Conservation (phyloP, 1,140 invertebrate genomes). For the Olivierus martensii region DNA sequence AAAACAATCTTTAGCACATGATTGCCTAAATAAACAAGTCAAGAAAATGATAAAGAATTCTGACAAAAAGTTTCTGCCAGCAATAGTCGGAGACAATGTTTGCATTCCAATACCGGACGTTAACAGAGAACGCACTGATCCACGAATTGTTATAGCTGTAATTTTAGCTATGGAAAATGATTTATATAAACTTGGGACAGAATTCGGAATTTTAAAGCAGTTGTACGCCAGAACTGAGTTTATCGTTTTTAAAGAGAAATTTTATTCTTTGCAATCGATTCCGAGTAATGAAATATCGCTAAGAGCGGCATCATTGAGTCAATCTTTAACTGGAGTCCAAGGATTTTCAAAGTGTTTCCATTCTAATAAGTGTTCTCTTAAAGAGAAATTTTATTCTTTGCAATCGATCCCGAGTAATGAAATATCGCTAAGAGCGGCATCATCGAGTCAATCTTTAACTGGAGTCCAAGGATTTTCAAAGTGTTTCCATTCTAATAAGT, state of each 20-base stretch:
- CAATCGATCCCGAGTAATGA: not conserved
- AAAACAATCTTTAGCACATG: not conserved
- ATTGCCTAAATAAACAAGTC: not conserved
- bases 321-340: not conserved
- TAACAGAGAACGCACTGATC: too few relatives aligned
- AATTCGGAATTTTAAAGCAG: not conserved
- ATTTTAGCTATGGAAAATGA: not conserved
- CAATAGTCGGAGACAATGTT: too few relatives aligned
- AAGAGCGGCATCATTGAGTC: not conserved
- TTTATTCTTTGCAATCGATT: not conserved
- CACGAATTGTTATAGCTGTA: not conserved
- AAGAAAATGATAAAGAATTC: not conserved
- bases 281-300: slow-evolving; percentile 1
- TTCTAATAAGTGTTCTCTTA: too few relatives aligned
- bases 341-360: too few relatives aligned
- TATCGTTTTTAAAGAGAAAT: not conserved
- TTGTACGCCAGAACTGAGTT: not conserved
- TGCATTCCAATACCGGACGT: too few relatives aligned
- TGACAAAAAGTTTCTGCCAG: not conserved
- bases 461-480: not conserved
- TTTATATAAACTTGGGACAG: not conserved
- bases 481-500: not conserved
- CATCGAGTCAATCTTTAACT: not conserved
- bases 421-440: not conserved
- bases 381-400: not conserved